phyloP scores from a whole-genome alignment of 2,888 invertebrate species.

The Emmelina monodactyla region DNA sequence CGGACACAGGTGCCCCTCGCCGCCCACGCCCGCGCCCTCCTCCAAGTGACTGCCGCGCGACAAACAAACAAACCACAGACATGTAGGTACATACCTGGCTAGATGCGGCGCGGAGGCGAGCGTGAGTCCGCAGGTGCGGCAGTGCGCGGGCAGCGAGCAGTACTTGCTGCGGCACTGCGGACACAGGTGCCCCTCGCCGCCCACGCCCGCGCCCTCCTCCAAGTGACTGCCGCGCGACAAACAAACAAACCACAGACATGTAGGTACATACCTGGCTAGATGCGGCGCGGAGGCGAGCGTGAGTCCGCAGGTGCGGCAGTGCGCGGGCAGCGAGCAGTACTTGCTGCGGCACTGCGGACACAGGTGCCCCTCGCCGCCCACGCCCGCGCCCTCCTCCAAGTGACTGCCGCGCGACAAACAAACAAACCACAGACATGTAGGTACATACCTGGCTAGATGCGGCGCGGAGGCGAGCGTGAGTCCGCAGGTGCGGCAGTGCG shows the following conservation, averaged over 20 bases:
- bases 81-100: too few species aligned
- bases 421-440: too few species aligned
- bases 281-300: conserved; percentile 98
- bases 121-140: conserved; percentile 93
- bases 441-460: conserved; percentile 87
- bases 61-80: background rate
- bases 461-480: conserved; percentile 97
- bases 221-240: conserved; percentile 70
- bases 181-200: conserved; percentile 83
- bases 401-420: conserved; percentile 64
- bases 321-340: conserved; percentile 97
- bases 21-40: conserved; percentile 73
- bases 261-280: conserved; percentile 82
- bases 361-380: conserved; percentile 80
- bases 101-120: conserved; percentile 97
- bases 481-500: conserved; percentile 95
- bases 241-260: too few species aligned
- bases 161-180: conserved; percentile 98
- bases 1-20: conserved; percentile 88
- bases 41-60: conserved; percentile 76
- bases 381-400: conserved; percentile 77
- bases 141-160: conserved; percentile 97
- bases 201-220: conserved; percentile 76
- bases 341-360: conserved; percentile 97
- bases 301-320: conserved; percentile 94